Percentiles rank a stretch among this genome's conserved stretches.
These are phyloP conservation scores for Drosophila elegans DNA, from an alignment of 1,140 invertebrate species.

Conservation along the genomic window DNA sequence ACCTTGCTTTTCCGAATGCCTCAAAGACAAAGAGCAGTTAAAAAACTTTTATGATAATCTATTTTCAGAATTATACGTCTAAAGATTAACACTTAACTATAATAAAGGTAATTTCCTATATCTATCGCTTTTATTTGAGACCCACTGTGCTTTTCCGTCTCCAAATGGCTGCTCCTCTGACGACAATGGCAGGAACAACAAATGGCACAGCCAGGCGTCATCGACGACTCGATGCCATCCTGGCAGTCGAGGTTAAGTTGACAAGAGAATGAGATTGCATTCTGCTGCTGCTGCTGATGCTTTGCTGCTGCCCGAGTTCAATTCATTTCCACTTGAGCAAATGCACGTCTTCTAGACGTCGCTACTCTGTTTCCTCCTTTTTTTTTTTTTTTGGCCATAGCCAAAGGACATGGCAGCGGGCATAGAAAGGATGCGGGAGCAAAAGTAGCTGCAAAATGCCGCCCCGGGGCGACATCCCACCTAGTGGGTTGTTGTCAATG, in stretches of 20 bases:
- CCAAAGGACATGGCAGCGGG: slow-evolving; percentile 30
- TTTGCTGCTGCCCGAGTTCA: slow-evolving; percentile 67
- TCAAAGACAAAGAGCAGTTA: background rate
- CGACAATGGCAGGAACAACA: slow-evolving; percentile 46
- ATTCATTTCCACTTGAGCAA: slow-evolving; percentile 84
- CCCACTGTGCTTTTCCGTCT: slow-evolving; percentile 29
- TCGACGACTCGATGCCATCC: slow-evolving; percentile 35
- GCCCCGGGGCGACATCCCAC: slow-evolving; percentile 34
- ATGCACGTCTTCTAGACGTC: slow-evolving; percentile 74
- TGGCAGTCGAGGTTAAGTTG: slow-evolving; percentile 77
- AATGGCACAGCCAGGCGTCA: slow-evolving; percentile 52
- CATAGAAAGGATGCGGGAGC: slow-evolving; percentile 17
- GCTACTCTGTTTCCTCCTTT: slow-evolving; percentile 10
- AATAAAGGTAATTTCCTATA: slow-evolving; percentile 8
- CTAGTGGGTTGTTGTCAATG: slow-evolving; percentile 51
- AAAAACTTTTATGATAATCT: slow-evolving; percentile 1
- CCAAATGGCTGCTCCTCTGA: slow-evolving; percentile 34
- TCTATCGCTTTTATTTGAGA: slow-evolving; percentile 14
- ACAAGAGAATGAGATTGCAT: slow-evolving; percentile 83
- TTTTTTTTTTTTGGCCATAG: slow-evolving; percentile 34
- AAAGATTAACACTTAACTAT: background rate
- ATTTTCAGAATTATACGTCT: background rate
- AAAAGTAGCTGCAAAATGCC: slow-evolving; percentile 75
- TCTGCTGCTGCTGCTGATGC: slow-evolving; percentile 44
- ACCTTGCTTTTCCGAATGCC: slow-evolving; percentile 6